Percentiles rank a stretch among this genome's conserved stretches.
Evolutionary conservation across 2,797 vertebrate species (phyloP).

Genomic region (Scleropages formosus): DNA sequence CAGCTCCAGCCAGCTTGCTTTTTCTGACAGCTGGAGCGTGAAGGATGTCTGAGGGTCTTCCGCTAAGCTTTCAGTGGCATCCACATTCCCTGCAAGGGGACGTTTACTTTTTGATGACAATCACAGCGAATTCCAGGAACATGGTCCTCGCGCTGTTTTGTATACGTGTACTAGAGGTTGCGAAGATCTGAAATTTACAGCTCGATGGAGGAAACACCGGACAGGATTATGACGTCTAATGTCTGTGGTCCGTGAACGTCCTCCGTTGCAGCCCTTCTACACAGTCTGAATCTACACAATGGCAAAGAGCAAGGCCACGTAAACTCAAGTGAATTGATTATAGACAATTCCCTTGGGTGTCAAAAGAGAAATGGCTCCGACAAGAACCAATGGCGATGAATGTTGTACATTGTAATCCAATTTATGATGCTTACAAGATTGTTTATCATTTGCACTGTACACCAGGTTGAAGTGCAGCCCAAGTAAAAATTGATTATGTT

Average conservation of each 20-base stretch:
- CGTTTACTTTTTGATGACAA: constrained; percentile 1
- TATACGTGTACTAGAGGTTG: background rate
- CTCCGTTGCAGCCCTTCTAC: background rate
- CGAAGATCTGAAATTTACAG: background rate
- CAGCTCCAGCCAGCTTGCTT: background rate
- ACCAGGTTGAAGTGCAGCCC: background rate
- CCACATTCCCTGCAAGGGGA: background rate
- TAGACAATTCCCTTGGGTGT: background rate
- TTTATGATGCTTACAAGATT: background rate
- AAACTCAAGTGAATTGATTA: background rate
- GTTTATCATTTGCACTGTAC: background rate
- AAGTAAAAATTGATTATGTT: constrained; percentile 1
- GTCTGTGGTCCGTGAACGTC: background rate
- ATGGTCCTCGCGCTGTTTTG: background rate
- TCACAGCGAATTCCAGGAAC: constrained; percentile 6
- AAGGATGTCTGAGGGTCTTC: background rate
- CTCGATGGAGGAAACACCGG: background rate
- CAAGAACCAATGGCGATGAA: background rate
- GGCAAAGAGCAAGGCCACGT: background rate
- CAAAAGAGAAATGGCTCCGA: background rate
- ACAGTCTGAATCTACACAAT: background rate
- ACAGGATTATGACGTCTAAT: background rate
- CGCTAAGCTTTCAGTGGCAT: background rate
- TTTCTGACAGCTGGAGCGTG: constrained; percentile 11
- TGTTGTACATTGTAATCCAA: background rate